A percentile compares a stretch with the other conserved stretches of the same genome.
Conservation (phyloP, 2,888 invertebrate genomes). For the Eurois occulta region DNA sequence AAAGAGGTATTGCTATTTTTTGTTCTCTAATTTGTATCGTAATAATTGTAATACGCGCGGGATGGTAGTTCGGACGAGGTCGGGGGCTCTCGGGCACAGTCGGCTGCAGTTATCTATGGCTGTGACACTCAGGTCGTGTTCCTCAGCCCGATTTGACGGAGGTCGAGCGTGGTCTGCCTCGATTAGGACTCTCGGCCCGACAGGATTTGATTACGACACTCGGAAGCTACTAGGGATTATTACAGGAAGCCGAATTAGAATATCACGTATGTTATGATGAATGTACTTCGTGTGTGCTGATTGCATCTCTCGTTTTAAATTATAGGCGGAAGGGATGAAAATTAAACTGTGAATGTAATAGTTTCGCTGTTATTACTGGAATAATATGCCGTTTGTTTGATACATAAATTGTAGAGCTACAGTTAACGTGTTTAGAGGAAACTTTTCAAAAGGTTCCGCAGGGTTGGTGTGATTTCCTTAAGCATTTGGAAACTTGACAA, state of each 20-base stretch:
- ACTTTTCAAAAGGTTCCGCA: background rate
- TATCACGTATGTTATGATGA: constrained; percentile 67
- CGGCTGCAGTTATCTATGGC: constrained; percentile 76
- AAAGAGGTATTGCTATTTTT: constrained; percentile 51
- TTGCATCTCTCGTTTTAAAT: constrained; percentile 57
- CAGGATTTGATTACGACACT: constrained; percentile 83
- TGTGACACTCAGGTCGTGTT: constrained; percentile 81
- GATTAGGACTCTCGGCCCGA: constrained; percentile 81
- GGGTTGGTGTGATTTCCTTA: background rate
- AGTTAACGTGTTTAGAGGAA: background rate
- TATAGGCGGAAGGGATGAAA: constrained; percentile 38
- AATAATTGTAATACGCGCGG: constrained; percentile 23
- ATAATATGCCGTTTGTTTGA: background rate
- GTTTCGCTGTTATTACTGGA: background rate
- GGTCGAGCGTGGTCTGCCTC: constrained; percentile 85
- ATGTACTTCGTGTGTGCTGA: constrained; percentile 60
- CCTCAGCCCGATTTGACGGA: constrained; percentile 84
- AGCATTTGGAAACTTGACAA: background rate
- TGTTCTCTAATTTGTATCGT: constrained; percentile 33
- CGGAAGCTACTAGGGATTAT: constrained; percentile 76
- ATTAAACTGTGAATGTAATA: constrained; percentile 37
- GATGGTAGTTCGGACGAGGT: constrained; percentile 28
- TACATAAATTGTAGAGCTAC: background rate
- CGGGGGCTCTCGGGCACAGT: constrained; percentile 52
- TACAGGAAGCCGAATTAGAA: constrained; percentile 62